Evolutionary conservation across 2,888 invertebrate species (phyloP), one percentile per base, ranked within the genome.

Genomic region (Drosophila percnosoma): DNA sequence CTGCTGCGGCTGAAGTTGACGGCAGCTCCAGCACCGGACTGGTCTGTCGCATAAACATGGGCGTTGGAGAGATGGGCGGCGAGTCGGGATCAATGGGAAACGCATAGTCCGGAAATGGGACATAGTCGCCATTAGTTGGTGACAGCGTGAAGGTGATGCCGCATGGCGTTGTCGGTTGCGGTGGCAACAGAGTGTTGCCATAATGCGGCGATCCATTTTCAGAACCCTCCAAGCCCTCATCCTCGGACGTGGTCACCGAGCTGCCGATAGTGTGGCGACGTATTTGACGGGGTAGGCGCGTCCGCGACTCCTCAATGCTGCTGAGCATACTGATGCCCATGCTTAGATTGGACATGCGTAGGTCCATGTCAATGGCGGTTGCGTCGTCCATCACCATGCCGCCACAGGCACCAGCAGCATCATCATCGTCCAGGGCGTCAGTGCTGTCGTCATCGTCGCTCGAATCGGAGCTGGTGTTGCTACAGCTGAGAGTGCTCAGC

Each of bases 101-200:
- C 82, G 80, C 62, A 34, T 86, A 83, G 51, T 33, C 67, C 40
- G 79, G 93, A 88, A 76, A 93, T 65, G 89, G 92, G 33, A 33
- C 94, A 69, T 80, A 89, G 33, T 95, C 93, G 31, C 93, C 92
- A 68, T 92, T 93, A 58, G 94, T 94, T 0, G 96, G 95, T 57
- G 95, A 94, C 34, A 95, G 91, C 0, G 96, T 95, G 54, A 96
- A 95, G 18, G 95, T 94, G 67, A 96, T 95, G 74, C 94, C 94
- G 49, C 94, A 94, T 68, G 95, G 95, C 8, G 94, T 94, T 34
- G 93, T 84, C 21, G 92, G 86, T 24, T 91, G 90, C 4, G 93
- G 92, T 13, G 93, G 92, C 61, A 94, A 93, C 79, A 95, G 93
- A 24, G 90, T 91, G 67, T 93, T 93, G n/a, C 93, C 93, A 64